phyloP scores from a whole-genome alignment of 2,797 vertebrate species.

The Pachyuromys duprasi region DNA sequence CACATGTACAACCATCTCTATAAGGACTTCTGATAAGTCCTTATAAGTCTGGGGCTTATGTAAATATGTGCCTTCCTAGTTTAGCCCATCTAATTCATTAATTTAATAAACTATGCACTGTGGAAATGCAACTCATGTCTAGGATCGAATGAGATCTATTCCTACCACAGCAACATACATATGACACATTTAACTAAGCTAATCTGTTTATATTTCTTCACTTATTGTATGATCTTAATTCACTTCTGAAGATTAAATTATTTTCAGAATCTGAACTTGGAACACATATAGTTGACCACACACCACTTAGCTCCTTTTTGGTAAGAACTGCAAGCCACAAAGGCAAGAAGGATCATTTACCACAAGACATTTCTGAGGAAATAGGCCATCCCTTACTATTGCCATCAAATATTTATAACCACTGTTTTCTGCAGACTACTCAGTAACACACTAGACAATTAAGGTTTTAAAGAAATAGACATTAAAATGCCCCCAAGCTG shows the following conservation, averaged over 20 bases:
- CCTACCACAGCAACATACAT: background rate
- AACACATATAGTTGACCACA: background rate
- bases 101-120: background rate
- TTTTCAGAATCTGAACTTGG: constrained; percentile 37
- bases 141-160: background rate
- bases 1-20: background rate
- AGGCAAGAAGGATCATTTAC: background rate
- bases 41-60: background rate
- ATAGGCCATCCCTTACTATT: background rate
- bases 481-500: constrained; percentile 61
- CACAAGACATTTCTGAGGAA: constrained; percentile 43
- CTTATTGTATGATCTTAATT: background rate
- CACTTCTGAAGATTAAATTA: constrained; percentile 16
- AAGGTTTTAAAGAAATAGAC: background rate
- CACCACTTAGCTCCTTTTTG: constrained; percentile 35
- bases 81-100: background rate
- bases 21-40: background rate
- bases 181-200: background rate
- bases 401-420: background rate
- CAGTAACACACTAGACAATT: background rate
- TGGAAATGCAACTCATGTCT: background rate
- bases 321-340: constrained; percentile 51
- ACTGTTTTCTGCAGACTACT: background rate
- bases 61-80: background rate
- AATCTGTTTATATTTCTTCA: background rate